Conservation (phyloP, 1,140 invertebrate species). For the Atta colombica region DNA sequence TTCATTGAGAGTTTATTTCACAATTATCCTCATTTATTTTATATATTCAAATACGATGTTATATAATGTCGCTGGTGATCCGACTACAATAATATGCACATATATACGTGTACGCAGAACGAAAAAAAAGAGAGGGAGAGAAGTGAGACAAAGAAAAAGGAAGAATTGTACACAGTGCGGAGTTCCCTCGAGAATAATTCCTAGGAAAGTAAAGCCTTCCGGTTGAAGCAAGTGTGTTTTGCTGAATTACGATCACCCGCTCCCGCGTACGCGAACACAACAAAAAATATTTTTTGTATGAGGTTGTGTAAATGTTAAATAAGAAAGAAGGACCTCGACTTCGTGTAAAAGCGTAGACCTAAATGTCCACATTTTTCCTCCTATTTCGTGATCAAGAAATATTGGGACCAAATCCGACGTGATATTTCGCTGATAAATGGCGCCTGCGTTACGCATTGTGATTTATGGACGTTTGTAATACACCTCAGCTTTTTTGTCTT, state of each 20-base stretch:
- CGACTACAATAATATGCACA: slow-evolving; percentile 39
- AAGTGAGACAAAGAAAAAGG: slow-evolving; percentile 31
- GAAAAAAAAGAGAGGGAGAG: background rate
- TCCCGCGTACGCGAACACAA: slow-evolving; percentile 3
- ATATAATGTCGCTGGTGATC: background rate
- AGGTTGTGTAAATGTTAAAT: slow-evolving; percentile 67
- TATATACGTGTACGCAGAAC: background rate
- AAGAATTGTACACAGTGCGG: slow-evolving; percentile 30
- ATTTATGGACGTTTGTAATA: slow-evolving; percentile 16
- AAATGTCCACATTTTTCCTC: slow-evolving; percentile 43
- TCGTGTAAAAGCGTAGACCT: slow-evolving; percentile 8
- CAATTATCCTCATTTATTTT: slow-evolving; percentile 5
- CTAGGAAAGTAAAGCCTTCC: slow-evolving; percentile 57
- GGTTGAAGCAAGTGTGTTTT: slow-evolving; percentile 56
- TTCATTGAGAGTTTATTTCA: background rate
- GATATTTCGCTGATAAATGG: slow-evolving; percentile 42
- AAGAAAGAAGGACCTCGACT: slow-evolving; percentile 29
- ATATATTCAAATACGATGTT: background rate
- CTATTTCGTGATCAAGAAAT: slow-evolving; percentile 52
- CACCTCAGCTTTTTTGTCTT: slow-evolving; percentile 12
- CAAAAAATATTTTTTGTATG: slow-evolving; percentile 61
- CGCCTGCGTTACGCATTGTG: slow-evolving; percentile 43
- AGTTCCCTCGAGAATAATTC: slow-evolving; percentile 68
- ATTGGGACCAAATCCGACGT: slow-evolving; percentile 19
- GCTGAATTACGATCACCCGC: slow-evolving; percentile 63